phyloP scores from a whole-genome alignment of 1,140 invertebrate species.

The Ptiloglossa arizonensis region DNA sequence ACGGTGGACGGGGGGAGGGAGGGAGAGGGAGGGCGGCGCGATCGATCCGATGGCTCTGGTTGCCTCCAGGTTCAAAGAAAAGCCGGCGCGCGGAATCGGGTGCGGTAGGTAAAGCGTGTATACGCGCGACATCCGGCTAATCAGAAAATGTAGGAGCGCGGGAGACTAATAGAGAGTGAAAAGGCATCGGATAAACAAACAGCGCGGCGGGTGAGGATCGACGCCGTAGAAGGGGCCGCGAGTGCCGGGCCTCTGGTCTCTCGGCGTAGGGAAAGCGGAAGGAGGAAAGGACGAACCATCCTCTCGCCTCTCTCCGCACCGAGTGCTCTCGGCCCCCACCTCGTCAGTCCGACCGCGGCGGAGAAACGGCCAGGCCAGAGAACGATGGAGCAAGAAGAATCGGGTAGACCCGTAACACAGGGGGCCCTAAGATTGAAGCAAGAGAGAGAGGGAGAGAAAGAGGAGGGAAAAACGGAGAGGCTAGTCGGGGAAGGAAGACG shows the following conservation, averaged over 20 bases:
- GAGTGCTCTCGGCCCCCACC: too few relatives aligned
- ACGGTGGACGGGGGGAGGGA: conserved; percentile 30
- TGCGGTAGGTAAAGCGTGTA: conserved; percentile 71
- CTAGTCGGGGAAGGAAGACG: background rate
- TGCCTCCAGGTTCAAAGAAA: conserved; percentile 68
- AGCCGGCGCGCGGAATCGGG: conserved; percentile 69
- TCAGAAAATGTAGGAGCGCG: conserved; percentile 81
- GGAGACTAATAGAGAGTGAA: conserved; percentile 82
- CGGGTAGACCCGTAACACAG: too few relatives aligned
- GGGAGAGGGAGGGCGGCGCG: conserved; percentile 62
- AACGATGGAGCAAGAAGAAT: conserved; percentile 18
- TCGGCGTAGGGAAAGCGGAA: conserved; percentile 21
- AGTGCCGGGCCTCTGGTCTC: background rate
- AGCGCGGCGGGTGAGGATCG: conserved; percentile 50
- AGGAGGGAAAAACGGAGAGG: background rate
- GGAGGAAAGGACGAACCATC: conserved; percentile 32
- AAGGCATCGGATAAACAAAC: conserved; percentile 82
- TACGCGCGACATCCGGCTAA: conserved; percentile 80
- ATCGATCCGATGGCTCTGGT: conserved; percentile 68
- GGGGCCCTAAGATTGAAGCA: too few relatives aligned
- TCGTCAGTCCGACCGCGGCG: too few relatives aligned
- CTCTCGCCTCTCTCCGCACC: too few relatives aligned
- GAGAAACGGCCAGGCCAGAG: conserved; percentile 21
- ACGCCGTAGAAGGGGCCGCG: conserved; percentile 2
- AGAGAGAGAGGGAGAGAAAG: background rate